These are phyloP conservation scores for Lepidurus packardi DNA, from an alignment of 1,140 invertebrate genomes.

Conservation along the genomic window DNA sequence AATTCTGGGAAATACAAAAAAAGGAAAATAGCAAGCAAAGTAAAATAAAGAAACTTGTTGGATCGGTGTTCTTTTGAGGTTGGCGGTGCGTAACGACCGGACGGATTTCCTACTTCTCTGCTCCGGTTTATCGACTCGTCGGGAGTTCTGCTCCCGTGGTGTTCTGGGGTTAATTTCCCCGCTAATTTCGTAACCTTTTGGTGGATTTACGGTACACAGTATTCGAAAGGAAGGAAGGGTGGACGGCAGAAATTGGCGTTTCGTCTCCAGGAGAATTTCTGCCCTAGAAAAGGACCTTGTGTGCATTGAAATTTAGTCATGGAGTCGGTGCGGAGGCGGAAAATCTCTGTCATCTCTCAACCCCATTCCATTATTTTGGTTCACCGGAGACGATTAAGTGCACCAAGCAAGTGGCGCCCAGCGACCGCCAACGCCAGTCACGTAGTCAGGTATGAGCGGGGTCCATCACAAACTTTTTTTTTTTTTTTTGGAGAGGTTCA, in stretches of 20 bases:
- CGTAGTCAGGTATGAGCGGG: background rate
- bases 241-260: no score
- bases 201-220: background rate
- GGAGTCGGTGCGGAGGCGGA: background rate
- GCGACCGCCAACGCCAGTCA: slow-evolving; percentile 6
- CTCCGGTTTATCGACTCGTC: slow-evolving; percentile 5
- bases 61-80: background rate
- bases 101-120: background rate
- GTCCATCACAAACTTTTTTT: background rate
- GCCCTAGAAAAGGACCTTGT: no score
- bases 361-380: slow-evolving; percentile 10
- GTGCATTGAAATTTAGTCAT: background rate
- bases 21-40: background rate
- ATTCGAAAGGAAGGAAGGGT: background rate
- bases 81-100: background rate
- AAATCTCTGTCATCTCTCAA: slow-evolving; percentile 12
- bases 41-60: background rate
- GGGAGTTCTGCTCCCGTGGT: background rate
- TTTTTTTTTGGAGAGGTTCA: background rate
- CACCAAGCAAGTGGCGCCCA: slow-evolving; percentile 17
- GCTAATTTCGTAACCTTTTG: background rate
- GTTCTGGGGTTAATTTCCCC: background rate
- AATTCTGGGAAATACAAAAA: background rate
- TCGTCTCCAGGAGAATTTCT: no score
- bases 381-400: slow-evolving; percentile 15